These are phyloP conservation scores for Gasterosteus aculeatus DNA, from an alignment of 2,113 vertebrate species.

Conservation along the genomic window DNA sequence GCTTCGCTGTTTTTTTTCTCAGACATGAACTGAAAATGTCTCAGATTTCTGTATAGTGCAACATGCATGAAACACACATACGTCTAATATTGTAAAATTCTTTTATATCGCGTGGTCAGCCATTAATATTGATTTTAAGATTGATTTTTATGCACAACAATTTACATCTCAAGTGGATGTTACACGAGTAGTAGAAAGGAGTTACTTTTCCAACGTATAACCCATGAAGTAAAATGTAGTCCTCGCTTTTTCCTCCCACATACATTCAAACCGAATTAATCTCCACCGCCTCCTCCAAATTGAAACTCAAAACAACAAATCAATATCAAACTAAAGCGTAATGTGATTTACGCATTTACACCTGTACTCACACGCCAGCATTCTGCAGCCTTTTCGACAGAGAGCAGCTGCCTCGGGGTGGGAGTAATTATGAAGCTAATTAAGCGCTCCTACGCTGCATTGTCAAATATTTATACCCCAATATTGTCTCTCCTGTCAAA, in stretches of 20 bases:
- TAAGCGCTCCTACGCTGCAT: conserved; percentile 19
- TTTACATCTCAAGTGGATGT: neutral
- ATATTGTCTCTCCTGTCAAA: conserved; percentile 42
- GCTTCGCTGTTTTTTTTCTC: neutral
- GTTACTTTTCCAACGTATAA: neutral
- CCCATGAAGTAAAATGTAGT: neutral
- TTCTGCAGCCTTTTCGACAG: conserved; percentile 6
- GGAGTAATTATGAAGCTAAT: conserved; percentile 55
- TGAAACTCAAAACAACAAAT: conserved; percentile 17
- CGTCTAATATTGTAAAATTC: neutral
- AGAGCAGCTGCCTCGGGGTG: conserved; percentile 18
- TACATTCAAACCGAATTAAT: neutral
- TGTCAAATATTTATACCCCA: conserved; percentile 54
- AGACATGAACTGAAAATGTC: neutral
- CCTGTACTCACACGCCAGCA: neutral
- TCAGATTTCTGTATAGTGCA: neutral
- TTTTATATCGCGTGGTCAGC: too few species aligned
- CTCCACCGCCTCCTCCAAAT: neutral
- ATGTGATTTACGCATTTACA: neutral
- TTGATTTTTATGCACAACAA: neutral
- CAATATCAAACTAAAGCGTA: conserved; percentile 12
- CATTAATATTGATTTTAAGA: neutral
- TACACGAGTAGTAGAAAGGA: neutral
- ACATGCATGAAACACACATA: too few species aligned
- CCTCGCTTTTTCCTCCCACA: neutral